Evolutionary conservation across 1,140 invertebrate species (phyloP), one percentile per base, ranked within the genome.

Genomic region (Triops cancriformis): DNA sequence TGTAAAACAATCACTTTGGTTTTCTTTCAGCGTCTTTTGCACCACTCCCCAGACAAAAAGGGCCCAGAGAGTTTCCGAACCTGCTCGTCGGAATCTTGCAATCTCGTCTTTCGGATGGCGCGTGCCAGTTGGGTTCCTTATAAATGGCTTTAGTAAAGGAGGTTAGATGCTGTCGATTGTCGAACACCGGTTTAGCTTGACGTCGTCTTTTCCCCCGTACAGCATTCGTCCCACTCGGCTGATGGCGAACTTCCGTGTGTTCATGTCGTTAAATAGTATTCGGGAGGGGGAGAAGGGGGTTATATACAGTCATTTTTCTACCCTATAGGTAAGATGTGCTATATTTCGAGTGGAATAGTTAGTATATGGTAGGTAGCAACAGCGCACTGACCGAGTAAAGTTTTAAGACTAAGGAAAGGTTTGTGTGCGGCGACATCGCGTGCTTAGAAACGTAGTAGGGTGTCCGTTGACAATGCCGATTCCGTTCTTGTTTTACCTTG

Each of bases 101-200:
- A 64, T 64, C 51, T 64, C 51, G 18, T 64, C 23, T 23, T 23
- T 64, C 51, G 18, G 9, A 9, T 7, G 51, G n/a, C n/a, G 18
- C 51, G 51, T 64, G 51, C 51, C 23, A 5, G 51, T 64, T 64
- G 51, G 51, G 51, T 64, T 64, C 5, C 51, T 64, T 64, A 64
- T 64, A 64, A 64, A 64, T 64, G 51, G 51, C 51, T 64, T 64
- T 64, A 64, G 0, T 5, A 64, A 64, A 64, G 51, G 18, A 64
- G 51, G 51, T 64, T 64, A 64, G 51, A 64, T 23, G 51, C 51
- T 64, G 51, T 64, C 51, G 51, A 64, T 64, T 64, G 51, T 64
- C n/a, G 51, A 64, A 64, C 51, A 64, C 18, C 51, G 51, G 51
- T 64, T 64, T 64, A 23, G n/a, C 6, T 64, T 64, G 51, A 64